phyloP scores from a whole-genome alignment of 1,140 invertebrate genomes.

The Pachyrhynchus sulphureomaculatus region DNA sequence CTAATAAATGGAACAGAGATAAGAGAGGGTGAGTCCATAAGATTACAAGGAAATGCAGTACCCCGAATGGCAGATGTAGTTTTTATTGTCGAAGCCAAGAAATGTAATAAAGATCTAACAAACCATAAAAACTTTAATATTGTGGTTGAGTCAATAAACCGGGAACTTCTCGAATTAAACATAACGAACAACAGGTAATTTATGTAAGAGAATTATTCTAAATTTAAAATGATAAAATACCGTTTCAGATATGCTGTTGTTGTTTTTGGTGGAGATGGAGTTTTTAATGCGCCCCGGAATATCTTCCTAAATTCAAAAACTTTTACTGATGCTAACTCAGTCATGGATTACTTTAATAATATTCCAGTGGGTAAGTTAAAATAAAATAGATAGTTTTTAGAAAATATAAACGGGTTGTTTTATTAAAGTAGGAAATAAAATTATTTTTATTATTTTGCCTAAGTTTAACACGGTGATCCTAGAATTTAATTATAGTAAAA shows the following conservation, averaged over 20 bases:
- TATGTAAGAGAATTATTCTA: conserved; percentile 10
- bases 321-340: conserved; percentile 62
- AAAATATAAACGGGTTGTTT: too few relatives aligned
- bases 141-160: conserved; percentile 65
- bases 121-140: conserved; percentile 65
- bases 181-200: conserved; percentile 67
- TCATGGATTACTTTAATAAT: conserved; percentile 62
- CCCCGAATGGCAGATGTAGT: conserved; percentile 78
- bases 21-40: conserved; percentile 69
- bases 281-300: conserved; percentile 68
- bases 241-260: conserved; percentile 71
- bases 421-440: too few relatives aligned
- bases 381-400: background rate
- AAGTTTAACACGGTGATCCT: too few relatives aligned
- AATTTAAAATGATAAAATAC: conserved; percentile 21
- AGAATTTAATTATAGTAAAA: too few relatives aligned
- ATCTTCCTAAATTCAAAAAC: conserved; percentile 67
- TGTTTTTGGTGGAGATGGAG: conserved; percentile 74
- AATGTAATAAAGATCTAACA: conserved; percentile 71
- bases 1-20: conserved; percentile 65
- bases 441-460: too few relatives aligned
- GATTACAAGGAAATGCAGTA: conserved; percentile 55
- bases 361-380: conserved; percentile 59
- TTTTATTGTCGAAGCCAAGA: conserved; percentile 83
- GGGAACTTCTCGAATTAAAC: conserved; percentile 63